phyloP scores from a whole-genome alignment of 64 coral and sea anemone species.

The Porites australiensis region DNA sequence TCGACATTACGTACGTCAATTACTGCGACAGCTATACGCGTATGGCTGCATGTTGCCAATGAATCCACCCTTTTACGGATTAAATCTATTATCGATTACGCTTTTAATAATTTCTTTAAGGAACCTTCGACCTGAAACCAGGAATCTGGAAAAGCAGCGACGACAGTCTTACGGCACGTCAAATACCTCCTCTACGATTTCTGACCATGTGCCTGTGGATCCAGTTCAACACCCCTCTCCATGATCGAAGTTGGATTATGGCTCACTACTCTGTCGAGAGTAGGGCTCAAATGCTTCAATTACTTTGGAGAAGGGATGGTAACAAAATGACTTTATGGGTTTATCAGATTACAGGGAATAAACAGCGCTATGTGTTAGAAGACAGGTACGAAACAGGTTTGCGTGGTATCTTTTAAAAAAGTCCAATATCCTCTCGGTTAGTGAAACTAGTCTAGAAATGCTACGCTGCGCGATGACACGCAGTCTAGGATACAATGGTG shows the following conservation, averaged over 20 bases:
- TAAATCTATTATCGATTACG: background rate
- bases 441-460: too few species aligned
- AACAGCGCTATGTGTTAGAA: too few species aligned
- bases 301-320: background rate
- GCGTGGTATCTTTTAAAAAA: background rate
- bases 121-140: background rate
- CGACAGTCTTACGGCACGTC: background rate
- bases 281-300: background rate
- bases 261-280: background rate
- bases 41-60: too few species aligned
- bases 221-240: background rate
- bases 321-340: background rate
- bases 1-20: too few species aligned
- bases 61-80: too few species aligned
- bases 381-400: conserved; percentile 5
- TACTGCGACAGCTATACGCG: too few species aligned
- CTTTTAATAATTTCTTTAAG: background rate
- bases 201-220: conserved; percentile 14
- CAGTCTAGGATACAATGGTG: too few species aligned
- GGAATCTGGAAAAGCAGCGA: background rate
- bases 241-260: background rate
- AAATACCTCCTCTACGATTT: background rate
- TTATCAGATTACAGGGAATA: background rate
- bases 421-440: background rate
- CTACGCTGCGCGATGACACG: too few species aligned